Base-by-base conservation (phyloP, 2,888 invertebrate species). In the Heliconius sara region DNA sequence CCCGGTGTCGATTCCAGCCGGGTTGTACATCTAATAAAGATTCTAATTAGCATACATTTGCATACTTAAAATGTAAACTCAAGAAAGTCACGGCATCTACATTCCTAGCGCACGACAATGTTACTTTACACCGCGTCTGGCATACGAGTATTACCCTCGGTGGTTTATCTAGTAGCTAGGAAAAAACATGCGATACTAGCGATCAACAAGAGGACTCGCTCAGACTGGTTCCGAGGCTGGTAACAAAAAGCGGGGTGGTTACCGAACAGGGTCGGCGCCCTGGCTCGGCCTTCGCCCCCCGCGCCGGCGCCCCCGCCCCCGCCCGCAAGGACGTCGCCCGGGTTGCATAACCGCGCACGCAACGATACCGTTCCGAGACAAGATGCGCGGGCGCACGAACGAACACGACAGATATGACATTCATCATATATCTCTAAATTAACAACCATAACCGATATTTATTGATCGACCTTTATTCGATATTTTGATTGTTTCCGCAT, bases 271-370 rank as follows among this genome's bases (percentile, higher is more conserved):
- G 93, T 93, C 92, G 91, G 86, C 89, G 94, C 86, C 91, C 93
- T 88, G 87, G 83, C 82, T 86, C 93, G 94, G 93, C 94, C 94
- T 93, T 93, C 93, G 90, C 85, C 87, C 89, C 89, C 86, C 87
- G 87, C 87, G 87, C 87, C 86, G 83, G 86, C 84, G 83, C 85
- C 86, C 85, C 85, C 83, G 87, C 80, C 68, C 70, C 70, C 70
- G 84, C 88, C 91, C 76, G 87, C 89, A 95, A 94, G 94, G 94
- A 93, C 94, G 94, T 89, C 92, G 90, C 90, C 89, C 89, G 85
- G 83, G 89, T 94, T 94, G 92, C 94, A 93, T 94, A 94, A 94
- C 92, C 90, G 86, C 84, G 90, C 93, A 92, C 91, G 93, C 93
- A 91, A 91, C 83, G 90, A 89, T 93, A 92, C 93, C 93, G 93